phyloP scores from a whole-genome alignment of 2,888 invertebrate genomes.

The Nemoura dubitans region DNA sequence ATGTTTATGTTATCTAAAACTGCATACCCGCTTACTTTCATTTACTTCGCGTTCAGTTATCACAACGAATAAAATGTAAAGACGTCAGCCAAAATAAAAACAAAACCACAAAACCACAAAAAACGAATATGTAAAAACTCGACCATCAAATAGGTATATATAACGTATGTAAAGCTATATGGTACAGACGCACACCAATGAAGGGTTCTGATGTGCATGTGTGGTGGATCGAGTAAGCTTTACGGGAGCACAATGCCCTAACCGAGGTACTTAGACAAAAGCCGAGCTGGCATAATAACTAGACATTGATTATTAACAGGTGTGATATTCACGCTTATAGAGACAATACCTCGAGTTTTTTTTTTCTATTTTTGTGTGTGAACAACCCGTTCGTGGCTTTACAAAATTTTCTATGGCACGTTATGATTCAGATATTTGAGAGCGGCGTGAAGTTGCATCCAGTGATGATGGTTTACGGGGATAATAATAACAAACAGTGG shows the following conservation, averaged over 20 bases:
- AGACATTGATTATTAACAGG: conserved; percentile 34
- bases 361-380: neutral
- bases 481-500: neutral
- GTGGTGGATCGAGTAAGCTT: neutral
- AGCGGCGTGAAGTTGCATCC: neutral
- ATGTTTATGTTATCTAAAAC: too few species aligned
- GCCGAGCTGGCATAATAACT: conserved; percentile 23
- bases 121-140: neutral
- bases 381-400: conserved; percentile 24
- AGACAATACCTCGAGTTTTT: conserved; percentile 28
- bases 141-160: neutral
- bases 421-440: neutral
- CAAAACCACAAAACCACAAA: conserved; percentile 28
- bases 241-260: neutral
- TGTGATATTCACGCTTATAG: conserved; percentile 36
- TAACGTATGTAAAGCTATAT: neutral
- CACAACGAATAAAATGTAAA: conserved; percentile 4
- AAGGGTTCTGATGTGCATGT: neutral
- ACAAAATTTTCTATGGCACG: neutral
- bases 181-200: too few species aligned
- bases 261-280: neutral
- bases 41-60: neutral
- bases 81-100: neutral
- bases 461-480: neutral
- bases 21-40: too few species aligned